A percentile compares a stretch with the other conserved stretches of the same genome.
Evolutionary conservation across 2,113 vertebrate genomes (phyloP).

Genomic region (Epinephelus lanceolatus): DNA sequence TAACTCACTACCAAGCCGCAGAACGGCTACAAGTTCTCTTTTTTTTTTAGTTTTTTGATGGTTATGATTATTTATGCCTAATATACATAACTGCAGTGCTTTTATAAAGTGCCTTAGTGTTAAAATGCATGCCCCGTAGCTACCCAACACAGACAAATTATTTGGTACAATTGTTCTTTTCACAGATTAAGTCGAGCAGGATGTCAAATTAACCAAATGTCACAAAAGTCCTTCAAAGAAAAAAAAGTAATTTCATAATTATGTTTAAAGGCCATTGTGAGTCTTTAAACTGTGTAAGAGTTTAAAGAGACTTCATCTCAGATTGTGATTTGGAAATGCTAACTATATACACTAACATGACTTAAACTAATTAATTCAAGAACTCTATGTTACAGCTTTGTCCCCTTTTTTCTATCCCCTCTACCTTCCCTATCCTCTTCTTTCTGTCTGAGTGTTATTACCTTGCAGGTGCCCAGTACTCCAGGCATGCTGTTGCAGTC

Average conservation of each 20-base stretch:
- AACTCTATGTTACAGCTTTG: background rate
- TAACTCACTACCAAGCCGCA: background rate
- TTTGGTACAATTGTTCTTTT: background rate
- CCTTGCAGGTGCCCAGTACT: slow-evolving; percentile 95
- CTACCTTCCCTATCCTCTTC: background rate
- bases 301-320: background rate
- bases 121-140: background rate
- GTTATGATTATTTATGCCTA: slow-evolving; percentile 6
- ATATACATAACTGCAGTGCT: background rate
- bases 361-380: background rate
- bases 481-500: slow-evolving; percentile 99
- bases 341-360: background rate
- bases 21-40: background rate
- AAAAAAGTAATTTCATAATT: background rate
- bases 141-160: background rate
- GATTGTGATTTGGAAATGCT: background rate
- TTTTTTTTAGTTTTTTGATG: background rate
- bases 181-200: background rate
- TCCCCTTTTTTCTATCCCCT: background rate
- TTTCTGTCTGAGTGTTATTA: slow-evolving; percentile 19
- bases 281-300: background rate
- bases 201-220: background rate
- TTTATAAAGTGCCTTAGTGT: background rate
- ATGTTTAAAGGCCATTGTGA: background rate
- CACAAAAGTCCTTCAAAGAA: too few relatives aligned